Evolutionary conservation across 2,888 invertebrate species (phyloP), one percentile per base, ranked within the genome.

Genomic region (Pammene fasciana): DNA sequence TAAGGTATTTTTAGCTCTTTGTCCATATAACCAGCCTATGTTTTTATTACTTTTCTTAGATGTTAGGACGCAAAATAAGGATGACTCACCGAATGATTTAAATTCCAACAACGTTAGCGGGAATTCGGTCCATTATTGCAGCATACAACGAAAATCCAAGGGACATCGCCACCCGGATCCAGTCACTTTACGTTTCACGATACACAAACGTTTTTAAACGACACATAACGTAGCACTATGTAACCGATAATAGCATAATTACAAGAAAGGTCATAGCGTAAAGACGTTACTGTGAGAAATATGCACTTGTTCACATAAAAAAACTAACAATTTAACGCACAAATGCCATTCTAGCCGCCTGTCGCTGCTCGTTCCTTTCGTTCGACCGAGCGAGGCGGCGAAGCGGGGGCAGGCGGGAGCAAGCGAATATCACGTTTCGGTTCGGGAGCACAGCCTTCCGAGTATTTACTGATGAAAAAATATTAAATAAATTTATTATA

Each of bases 61-160:
- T 77, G 80, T 79, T 82, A 81, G 71, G 77, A 79, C 81, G 79
- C 77, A 81, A 87, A 87, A 84, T 76, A 80, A 74, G 79, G 87
- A 87, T 92, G 92, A 92, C 92, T 92, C 92, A 92, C 92, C 90
- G 80, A 88, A 88, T 91, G 83, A 86, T 91, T 91, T 89, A 91
- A 90, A 92, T 91, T 91, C 88, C 89, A 88, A 89, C 84, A 86
- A 87, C 82, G 86, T 86, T 83, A 90, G 88, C 86, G 88, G 89
- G 88, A 88, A 88, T 81, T 82, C 80, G 81, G 82, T 85, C 83
- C 92, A 92, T 91, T 88, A 89, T 87, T 86, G 84, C 86, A 84
- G 80, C 76, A 76, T 84, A 86, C 84, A 83, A 81, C 81, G 83
- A 86, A 83, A 86, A 86, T 86, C 87, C 83, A 84, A 80, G 79